These are phyloP conservation scores for Drosophila neocordata DNA, from an alignment of 1,140 invertebrate species.

Conservation along the genomic window DNA sequence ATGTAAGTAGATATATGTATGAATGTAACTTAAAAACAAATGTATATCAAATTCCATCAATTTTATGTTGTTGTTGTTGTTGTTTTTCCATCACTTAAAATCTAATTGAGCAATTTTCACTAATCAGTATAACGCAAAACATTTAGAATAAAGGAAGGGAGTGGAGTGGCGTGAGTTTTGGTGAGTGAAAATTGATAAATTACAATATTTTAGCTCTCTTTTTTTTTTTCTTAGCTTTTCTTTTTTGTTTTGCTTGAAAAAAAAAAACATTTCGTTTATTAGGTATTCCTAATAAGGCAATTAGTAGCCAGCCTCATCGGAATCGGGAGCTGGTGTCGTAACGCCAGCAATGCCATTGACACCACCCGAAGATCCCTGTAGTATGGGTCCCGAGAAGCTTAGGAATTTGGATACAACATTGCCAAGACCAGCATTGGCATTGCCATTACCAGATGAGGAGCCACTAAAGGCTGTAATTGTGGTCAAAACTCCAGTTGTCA, in stretches of 20 bases:
- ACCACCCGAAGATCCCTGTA: slow-evolving; percentile 76
- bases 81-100: slow-evolving; percentile 14
- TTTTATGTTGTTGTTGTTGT: not conserved
- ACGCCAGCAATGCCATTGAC: slow-evolving; percentile 58
- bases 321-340: slow-evolving; percentile 66
- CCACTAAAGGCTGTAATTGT: slow-evolving; percentile 81
- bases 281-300: not conserved
- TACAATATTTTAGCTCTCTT: slow-evolving; percentile 40
- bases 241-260: not conserved
- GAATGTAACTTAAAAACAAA: slow-evolving; percentile 64
- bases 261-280: not conserved
- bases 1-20: slow-evolving; percentile 47
- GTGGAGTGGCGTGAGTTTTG: slow-evolving; percentile 1
- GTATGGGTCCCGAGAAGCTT: slow-evolving; percentile 79
- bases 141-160: not conserved
- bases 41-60: slow-evolving; percentile 27
- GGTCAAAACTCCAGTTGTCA: slow-evolving; percentile 84
- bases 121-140: not conserved
- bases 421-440: slow-evolving; percentile 76
- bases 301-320: slow-evolving; percentile 80
- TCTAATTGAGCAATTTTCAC: slow-evolving; percentile 24
- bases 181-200: slow-evolving; percentile 42
- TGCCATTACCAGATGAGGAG: slow-evolving; percentile 77
- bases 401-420: slow-evolving; percentile 80
- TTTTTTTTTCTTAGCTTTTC: not conserved